Base-by-base conservation (phyloP, 2,797 vertebrate species). In the Acestrorhynchus altus region DNA sequence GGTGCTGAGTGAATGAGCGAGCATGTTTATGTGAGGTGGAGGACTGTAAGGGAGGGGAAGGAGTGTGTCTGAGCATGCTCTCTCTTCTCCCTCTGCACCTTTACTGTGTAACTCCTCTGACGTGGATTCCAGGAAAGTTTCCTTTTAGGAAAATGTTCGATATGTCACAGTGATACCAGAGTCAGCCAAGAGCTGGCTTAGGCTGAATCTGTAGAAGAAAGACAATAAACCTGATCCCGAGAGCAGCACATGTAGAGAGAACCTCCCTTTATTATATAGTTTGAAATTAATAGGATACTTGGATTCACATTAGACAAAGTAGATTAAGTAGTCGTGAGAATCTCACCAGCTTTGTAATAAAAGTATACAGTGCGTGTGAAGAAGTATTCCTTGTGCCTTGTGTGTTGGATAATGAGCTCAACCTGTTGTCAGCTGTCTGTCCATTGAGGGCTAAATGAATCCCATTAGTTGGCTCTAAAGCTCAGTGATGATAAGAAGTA, bases 61-160 rank as follows among this genome's bases (percentile, higher is more conserved):
- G 4, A 8, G 15, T 6, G 28, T 51, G 65, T 4, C 31, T 16
- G n/a, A 20, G 8, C 16, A 12, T 44, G 4, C 15, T 79, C 13
- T 31, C 42, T 35, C 64, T 63, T 39, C 56, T 63, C 77, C 71
- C 49, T 11, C 54, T 54, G 51, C 40, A 31, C 13, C 1, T 31
- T 54, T 4, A 18, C 40, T 66, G 15, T 12, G 1, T 35, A 75
- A 60, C 12, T 46, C 11, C 8, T 64, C 22, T 81, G 72, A 81
- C 20, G n/a, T 64, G 42, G 64, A 11, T 83, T 75, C 66, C 60
- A 65, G 63, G 26, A 72, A 49, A 20, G 35, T 68, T 72, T 51
- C 39, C 18, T 76, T 31, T 63, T 74, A 24, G 39, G 24, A 68
- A 76, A 76, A 52, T 10, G 16, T 57, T 8, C 16, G 47, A 24